phyloP scores from a whole-genome alignment of 2,113 vertebrate genomes.

The Camarhynchus parvulus region DNA sequence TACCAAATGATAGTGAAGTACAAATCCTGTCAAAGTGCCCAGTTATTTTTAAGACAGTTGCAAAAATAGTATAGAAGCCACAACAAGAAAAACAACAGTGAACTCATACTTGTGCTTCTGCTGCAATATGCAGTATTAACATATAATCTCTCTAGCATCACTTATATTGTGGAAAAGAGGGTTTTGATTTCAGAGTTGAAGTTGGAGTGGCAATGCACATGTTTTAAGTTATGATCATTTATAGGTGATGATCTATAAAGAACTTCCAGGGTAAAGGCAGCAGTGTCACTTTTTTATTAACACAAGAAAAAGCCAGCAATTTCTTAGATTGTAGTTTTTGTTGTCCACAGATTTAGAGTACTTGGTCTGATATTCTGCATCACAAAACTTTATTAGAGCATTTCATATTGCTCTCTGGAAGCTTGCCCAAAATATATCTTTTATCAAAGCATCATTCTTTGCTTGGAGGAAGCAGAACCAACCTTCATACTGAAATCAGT shows the following conservation, averaged over 20 bases:
- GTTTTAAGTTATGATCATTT: background rate
- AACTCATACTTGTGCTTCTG: background rate
- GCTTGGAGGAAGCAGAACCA: background rate
- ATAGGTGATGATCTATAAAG: background rate
- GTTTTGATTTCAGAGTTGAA: background rate
- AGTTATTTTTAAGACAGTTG: background rate
- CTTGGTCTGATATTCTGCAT: background rate
- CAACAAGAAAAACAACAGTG: background rate
- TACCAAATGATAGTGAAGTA: background rate
- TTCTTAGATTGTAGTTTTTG: background rate
- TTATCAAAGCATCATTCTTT: background rate
- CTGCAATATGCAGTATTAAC: background rate
- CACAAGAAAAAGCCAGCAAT: background rate
- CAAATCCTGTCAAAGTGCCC: background rate
- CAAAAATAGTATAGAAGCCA: background rate
- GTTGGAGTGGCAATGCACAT: background rate
- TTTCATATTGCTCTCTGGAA: background rate
- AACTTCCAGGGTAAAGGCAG: background rate
- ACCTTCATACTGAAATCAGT: background rate
- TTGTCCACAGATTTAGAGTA: background rate
- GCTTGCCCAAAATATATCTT: background rate
- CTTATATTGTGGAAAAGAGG: background rate
- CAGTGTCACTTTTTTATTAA: background rate
- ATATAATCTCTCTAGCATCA: accelerated
- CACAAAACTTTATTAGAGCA: background rate